Evolutionary conservation across 2,113 vertebrate genomes (phyloP).

Genomic region (Talpa occidentalis): DNA sequence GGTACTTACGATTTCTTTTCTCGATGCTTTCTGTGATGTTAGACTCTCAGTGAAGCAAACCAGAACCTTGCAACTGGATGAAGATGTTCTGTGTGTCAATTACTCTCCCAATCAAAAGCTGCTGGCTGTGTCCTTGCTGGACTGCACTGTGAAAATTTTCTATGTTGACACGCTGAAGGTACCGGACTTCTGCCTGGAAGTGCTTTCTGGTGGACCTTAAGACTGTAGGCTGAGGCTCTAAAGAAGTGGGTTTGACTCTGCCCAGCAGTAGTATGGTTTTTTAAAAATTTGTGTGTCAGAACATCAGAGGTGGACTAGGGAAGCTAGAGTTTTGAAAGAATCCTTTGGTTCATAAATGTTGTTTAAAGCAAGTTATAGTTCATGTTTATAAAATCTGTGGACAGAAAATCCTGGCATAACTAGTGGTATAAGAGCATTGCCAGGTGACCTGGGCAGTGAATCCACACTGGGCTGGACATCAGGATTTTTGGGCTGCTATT

Average conservation of each 20-base stretch:
- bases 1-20: neutral
- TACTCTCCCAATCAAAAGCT: constrained; percentile 93
- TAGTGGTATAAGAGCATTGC: neutral
- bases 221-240: no score
- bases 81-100: constrained; percentile 95
- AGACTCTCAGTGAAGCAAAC: constrained; percentile 94
- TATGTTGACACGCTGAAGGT: constrained; percentile 96
- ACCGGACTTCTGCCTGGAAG: neutral
- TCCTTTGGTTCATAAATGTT: neutral
- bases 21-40: neutral
- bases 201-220: constrained; percentile 38
- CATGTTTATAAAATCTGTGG: neutral
- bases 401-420: neutral
- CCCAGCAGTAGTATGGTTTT: neutral
- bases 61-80: constrained; percentile 93
- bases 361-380: neutral
- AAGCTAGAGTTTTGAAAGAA: neutral
- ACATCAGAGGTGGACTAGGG: neutral
- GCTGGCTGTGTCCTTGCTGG: constrained; percentile 93
- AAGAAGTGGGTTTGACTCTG: neutral
- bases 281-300: neutral
- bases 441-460: neutral
- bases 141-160: constrained; percentile 98
- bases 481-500: neutral
- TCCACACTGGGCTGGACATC: neutral